These are phyloP conservation scores for Ceyx cyanopectus DNA, from an alignment of 2,113 vertebrate species.

Conservation along the genomic window DNA sequence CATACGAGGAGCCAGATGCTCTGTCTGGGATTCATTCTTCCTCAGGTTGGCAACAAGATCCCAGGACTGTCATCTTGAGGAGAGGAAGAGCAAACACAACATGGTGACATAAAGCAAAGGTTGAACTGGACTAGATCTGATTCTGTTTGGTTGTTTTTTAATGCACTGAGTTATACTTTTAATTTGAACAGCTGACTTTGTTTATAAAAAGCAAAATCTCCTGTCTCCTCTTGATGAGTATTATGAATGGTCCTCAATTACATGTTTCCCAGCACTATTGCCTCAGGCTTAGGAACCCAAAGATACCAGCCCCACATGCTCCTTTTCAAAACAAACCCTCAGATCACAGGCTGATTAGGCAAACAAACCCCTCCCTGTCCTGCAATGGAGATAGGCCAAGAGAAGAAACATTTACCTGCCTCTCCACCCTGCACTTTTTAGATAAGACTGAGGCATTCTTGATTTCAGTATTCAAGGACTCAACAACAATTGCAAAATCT, in stretches of 20 bases:
- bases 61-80: slow-evolving; percentile 63
- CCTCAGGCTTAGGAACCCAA: slow-evolving; percentile 41
- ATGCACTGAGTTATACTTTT: not conserved
- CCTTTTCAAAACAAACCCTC: slow-evolving; percentile 58
- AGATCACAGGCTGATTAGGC: slow-evolving; percentile 41
- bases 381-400: slow-evolving; percentile 8
- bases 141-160: not conserved
- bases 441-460: slow-evolving; percentile 34
- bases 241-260: not conserved
- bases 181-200: not conserved
- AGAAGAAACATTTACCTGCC: slow-evolving; percentile 15
- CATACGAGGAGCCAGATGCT: slow-evolving; percentile 66
- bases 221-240: not conserved
- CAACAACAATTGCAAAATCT: slow-evolving; percentile 1
- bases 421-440: slow-evolving; percentile 21
- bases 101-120: slow-evolving; percentile 28
- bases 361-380: slow-evolving; percentile 36
- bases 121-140: not conserved
- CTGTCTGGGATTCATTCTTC: slow-evolving; percentile 60
- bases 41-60: slow-evolving; percentile 40
- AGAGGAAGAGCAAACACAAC: not conserved
- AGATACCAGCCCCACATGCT: not conserved
- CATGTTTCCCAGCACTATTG: slow-evolving; percentile 34
- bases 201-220: not conserved
- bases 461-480: slow-evolving; percentile 27